Percentiles rank a stretch among this genome's conserved stretches.
Evolutionary conservation across 2,888 invertebrate genomes (phyloP).

Genomic region (Barypeithes pellucidus): DNA sequence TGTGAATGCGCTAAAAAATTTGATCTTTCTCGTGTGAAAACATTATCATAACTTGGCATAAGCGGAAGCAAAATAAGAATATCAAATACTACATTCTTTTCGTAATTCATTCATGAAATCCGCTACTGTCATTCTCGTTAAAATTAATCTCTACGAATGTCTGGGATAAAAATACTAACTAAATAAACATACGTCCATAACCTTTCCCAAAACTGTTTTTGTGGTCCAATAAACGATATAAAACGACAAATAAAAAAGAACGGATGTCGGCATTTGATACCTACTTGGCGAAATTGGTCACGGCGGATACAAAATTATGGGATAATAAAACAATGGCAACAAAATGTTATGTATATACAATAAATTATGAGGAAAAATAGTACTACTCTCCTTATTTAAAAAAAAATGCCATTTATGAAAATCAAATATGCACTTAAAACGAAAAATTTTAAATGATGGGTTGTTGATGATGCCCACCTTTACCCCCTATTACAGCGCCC

Average conservation of each 20-base stretch:
- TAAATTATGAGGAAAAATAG: too few relatives aligned
- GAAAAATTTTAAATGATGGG: too few relatives aligned
- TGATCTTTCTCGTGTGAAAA: constrained; percentile 15
- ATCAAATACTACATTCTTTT: not conserved
- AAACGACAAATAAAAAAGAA: constrained; percentile 25
- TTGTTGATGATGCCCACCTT: too few relatives aligned
- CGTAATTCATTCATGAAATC: not conserved
- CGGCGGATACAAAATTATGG: constrained; percentile 6
- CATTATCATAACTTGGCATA: not conserved
- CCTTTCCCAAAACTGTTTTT: constrained; percentile 41
- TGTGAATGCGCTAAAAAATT: not conserved
- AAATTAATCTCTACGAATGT: not conserved
- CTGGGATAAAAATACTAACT: constrained; percentile 30
- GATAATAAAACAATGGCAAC: not conserved
- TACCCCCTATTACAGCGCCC: too few relatives aligned
- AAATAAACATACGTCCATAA: constrained; percentile 38
- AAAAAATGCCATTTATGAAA: too few relatives aligned
- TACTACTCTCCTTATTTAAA: too few relatives aligned
- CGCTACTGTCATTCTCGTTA: not conserved
- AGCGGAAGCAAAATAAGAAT: not conserved
- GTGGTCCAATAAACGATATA: constrained; percentile 16
- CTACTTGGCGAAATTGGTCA: constrained; percentile 4
- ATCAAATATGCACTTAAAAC: too few relatives aligned
- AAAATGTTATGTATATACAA: too few relatives aligned
- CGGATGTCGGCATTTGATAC: constrained; percentile 39